These are phyloP conservation scores for Porites cylindrica DNA, from an alignment of 92 coral and sea anemone genomes.

Conservation along the genomic window DNA sequence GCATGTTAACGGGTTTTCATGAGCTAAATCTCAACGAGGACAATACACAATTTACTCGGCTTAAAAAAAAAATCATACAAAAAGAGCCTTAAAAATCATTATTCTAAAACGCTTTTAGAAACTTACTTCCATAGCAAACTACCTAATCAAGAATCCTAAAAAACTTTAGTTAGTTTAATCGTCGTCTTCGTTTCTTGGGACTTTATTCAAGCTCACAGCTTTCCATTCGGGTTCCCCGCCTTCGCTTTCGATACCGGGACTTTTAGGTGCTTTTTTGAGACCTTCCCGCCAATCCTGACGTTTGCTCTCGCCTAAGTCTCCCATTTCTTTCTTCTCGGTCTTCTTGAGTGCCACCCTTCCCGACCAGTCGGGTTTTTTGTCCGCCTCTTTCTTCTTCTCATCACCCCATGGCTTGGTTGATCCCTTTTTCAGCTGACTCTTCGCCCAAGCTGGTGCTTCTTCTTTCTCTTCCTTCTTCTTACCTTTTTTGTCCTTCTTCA, in stretches of 20 bases:
- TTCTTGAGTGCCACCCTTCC: slow-evolving; percentile 93
- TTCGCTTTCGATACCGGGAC: slow-evolving; percentile 47
- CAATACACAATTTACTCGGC: slow-evolving; percentile 8
- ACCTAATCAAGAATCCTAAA: slow-evolving; percentile 22
- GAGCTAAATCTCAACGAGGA: slow-evolving; percentile 9
- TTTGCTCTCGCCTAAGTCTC: slow-evolving; percentile 60
- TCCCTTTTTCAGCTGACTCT: slow-evolving; percentile 74
- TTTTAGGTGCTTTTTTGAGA: slow-evolving; percentile 69
- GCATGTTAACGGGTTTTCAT: neutral
- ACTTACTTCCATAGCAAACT: slow-evolving; percentile 31
- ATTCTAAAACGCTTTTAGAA: slow-evolving; percentile 4
- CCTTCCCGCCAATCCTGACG: slow-evolving; percentile 92
- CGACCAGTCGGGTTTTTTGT: slow-evolving; percentile 86
- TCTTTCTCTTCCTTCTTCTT: slow-evolving; percentile 80
- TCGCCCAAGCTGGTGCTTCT: slow-evolving; percentile 81
- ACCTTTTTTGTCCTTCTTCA: slow-evolving; percentile 64
- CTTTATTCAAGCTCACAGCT: slow-evolving; percentile 28
- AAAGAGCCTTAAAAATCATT: slow-evolving; percentile 20
- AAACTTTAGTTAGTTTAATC: slow-evolving; percentile 21
- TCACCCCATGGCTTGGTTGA: slow-evolving; percentile 59
- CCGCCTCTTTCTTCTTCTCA: slow-evolving; percentile 51
- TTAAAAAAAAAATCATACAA: slow-evolving; percentile 16
- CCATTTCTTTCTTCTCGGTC: slow-evolving; percentile 78
- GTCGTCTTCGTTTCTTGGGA: slow-evolving; percentile 36
- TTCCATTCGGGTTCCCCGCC: slow-evolving; percentile 48